Base-by-base conservation (phyloP, 1,140 invertebrate species). In the Leguminivora glycinivorella region DNA sequence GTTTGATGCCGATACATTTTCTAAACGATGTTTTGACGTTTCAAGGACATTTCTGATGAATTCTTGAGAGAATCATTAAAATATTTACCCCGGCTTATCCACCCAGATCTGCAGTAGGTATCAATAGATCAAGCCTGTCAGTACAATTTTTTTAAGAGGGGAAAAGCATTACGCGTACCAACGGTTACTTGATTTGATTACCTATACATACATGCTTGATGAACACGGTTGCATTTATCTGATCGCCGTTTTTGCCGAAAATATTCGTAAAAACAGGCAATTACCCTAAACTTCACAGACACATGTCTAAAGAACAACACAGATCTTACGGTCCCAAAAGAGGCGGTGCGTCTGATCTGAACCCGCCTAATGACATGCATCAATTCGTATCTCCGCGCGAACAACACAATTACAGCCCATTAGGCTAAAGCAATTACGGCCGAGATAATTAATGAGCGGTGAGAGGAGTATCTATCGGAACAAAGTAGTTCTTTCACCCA, bases 381-480 rank as follows among this genome's bases (percentile, higher is more conserved):
- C 58, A 63, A 63, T 63, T 63, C 26, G 58, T 24, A 63, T 29
- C 58, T 31, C 25, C 56, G 56, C 29, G 58, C 25, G 58, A 63
- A 63, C 58, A 63, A 63, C 58, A 63, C 58, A 63, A 63, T 63
- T 63, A 17, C 26, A 63, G 26, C 31, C 58, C 58, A 63, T 63
- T 63, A 63, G n/a, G 58, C 58, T 63, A 1, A 12, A 63, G 26
- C 58, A 63, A 63, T 63, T 63, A 63, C 14, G 58, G 25, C 17
- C 19, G 9, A 31, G 58, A 63, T 63, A 63, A 63, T 63, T 63
- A 63, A 63, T 34, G 17, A 10, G 26, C 17, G 24, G 17, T 31
- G 58, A 29, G 25, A n/a, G 3, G 26, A 14, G 25, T 63, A 34
- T 2, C 43, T 52, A 22, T 63, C 26, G 25, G 34, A 63, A 38